Base-by-base conservation (phyloP, 53 echinoderm and acorn worm species). In the Holothuria scabra region DNA sequence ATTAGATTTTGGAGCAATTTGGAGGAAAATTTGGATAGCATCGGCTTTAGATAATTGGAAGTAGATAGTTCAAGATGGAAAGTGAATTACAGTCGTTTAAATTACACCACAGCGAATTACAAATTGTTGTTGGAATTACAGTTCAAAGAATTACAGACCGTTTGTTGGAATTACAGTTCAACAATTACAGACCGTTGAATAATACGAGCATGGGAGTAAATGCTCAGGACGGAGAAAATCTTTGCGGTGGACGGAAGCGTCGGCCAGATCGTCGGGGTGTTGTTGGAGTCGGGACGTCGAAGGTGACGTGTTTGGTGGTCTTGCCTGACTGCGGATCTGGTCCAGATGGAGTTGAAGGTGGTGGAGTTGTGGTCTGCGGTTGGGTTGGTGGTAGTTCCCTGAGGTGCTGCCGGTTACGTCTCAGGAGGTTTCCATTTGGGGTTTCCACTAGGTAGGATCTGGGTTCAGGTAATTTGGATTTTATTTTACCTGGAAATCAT, bases 341-440 rank as follows among this genome's bases (percentile, higher is more conserved):
- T 61, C 12, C 12, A 14, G 12, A 5, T 5, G 62, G 62, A 8
- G 62, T 61, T 61, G 62, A 11, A 14, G 22, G 7, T 61, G 22
- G 62, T 22, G 12, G 5, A 24, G 62, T 6, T 75, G 34, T 2
- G 2, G 41, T 4, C 4, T 19, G 26, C 8, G 76, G 76, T 18
- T 28, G 12, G 14, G 2, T 14, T 38, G 41, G 12, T 20, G 48
- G 76, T 11, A 49, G n/a, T 65, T 83, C 37, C 22, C 65, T 18
- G 20, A 83, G 22, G 49, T 83, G 65, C 14, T 83, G 83, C 13
- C 83, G 44, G 25, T 83, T 83, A 5, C 83, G 5, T 48, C 66
- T 34, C 21, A 65, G 22, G 4, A 66, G 2, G 21, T 65, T 83
- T 12, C 83, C 67, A 20, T 66, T 83, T 23, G 83, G 55, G 29